Evolutionary conservation across 1,140 invertebrate genomes (phyloP), one percentile per base, ranked within the genome.

Genomic region (Listronotus oregonensis): DNA sequence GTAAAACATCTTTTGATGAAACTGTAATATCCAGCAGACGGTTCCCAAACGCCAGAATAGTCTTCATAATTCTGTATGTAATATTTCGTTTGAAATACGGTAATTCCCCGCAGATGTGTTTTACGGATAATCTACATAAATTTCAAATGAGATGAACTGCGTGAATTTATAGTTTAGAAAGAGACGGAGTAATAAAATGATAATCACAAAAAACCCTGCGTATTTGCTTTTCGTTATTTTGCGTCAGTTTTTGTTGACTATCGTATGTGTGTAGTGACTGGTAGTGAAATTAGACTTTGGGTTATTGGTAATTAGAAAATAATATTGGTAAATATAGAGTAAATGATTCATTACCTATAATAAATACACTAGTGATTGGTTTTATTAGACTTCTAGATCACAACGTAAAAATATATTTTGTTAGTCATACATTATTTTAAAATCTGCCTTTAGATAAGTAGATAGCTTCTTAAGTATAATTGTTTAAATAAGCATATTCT

Each of bases 21-120:
- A 86, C 81, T 44, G 82, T 82, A n/a, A 86, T 82, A 71, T 89
- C 88, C 52, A 88, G 66, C 32, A 89, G 75, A 87, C 87, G 87
- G 78, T 89, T 89, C 12, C 87, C 87, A 72, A 87, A 85, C n/a
- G 79, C 79, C 18, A 75, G 49, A 21, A 71, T 47, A 56, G 65
- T 71, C 60, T 63, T 68, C 51, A 63, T 66, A 31, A 64, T 34
- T 27, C 11, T 15, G 3, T 43, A 32, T 44, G 21, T 46, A 12
- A 18, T 15, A 27, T 27, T 27, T 1, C 21, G 2, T 50, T 18
- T 31, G 5, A n/a, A 40, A 62, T 15, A 5, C 9, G 40, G 58
- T 27, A 51, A 37, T 55, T 61, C 44, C 37, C 39, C 32, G 46
- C 3, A 61, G 34, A 50, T n/a, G 31, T 32, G 34, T 6, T 18